Evolutionary conservation across 2,113 vertebrate genomes (phyloP), one percentile per base, ranked within the genome.

Genomic region (Mus spicilegus): DNA sequence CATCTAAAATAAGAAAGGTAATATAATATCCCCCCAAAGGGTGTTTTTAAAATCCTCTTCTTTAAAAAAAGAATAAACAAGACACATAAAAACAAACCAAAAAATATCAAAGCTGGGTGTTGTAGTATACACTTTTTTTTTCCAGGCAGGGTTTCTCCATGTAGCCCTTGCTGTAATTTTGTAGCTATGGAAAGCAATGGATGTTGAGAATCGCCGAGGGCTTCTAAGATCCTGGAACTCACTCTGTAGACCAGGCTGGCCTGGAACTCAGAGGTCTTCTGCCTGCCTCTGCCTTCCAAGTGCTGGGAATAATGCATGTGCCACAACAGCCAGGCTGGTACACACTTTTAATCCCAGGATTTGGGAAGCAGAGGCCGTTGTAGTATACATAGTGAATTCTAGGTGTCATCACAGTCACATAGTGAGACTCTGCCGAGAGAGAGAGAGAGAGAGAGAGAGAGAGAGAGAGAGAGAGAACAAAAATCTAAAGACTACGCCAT

Each of bases 11-110:
- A 3, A 17, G 85, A n/a, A 95, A 87, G 63, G 11, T 81, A 80
- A 94, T 76, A 86, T 56, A 51, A 46, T 95, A 80, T 42, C 36
- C 17, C 78, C 75, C 65, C 26, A 91, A 91, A 95, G 87, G 85
- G 58, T 67, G 2, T 72, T 61, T 95, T 89, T 42, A 78, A 89
- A 96, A 73, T 78, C 0, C 30, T 4, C 7, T 30, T 7, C 19
- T 42, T 39, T 20, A 70, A n/a, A 56, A 70, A 54, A 10, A 22
- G 2, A 63, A 30, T 3, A 30, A 7, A 11, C 4, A 76, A 76
- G 30, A 77, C 12, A 77, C 9, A 33, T 33, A 69, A 14, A 30
- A 69, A 69, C 12, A 26, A 76, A 46, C 10, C 2, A 36, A 10
- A 36, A 36, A 19, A 36, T 39, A 26, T 82, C 12, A 36, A 58